Evolutionary conservation across 2,888 invertebrate species (phyloP).

Genomic region (Drosophila paranaensis): DNA sequence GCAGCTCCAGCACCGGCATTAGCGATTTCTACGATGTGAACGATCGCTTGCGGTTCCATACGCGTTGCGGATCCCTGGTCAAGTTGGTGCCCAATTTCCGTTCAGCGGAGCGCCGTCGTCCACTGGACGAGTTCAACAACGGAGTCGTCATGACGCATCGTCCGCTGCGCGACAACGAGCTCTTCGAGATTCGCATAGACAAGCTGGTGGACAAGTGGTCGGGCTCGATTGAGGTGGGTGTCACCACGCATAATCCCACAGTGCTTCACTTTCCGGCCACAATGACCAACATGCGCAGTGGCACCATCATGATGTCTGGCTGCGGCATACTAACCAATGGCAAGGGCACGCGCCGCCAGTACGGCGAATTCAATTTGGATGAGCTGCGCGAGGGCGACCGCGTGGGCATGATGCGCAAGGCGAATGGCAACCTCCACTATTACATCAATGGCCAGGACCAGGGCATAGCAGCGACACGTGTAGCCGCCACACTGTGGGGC

Average conservation of each 20-base stretch:
- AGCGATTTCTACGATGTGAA: conserved; percentile 82
- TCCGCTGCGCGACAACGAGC: conserved; percentile 93
- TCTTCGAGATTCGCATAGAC: conserved; percentile 98
- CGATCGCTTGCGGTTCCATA: conserved; percentile 93
- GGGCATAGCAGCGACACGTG: conserved; percentile 94
- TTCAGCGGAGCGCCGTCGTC: conserved; percentile 94
- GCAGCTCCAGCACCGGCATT: conserved; percentile 23
- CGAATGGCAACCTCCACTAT: conserved; percentile 94
- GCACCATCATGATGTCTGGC: conserved; percentile 98
- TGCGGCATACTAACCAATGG: conserved; percentile 98
- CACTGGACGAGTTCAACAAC: conserved; percentile 97
- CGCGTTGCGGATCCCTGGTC: conserved; percentile 94
- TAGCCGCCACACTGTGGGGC: conserved; percentile 94
- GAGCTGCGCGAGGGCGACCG: conserved; percentile 96
- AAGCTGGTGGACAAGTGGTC: conserved; percentile 98
- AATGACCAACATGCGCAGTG: conserved; percentile 97
- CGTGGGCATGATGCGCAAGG: conserved; percentile 95
- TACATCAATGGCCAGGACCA: conserved; percentile 97
- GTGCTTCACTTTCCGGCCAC: conserved; percentile 96
- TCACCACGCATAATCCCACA: conserved; percentile 96
- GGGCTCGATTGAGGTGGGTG: conserved; percentile 89
- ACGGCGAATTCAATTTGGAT: conserved; percentile 96
- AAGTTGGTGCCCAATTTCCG: conserved; percentile 93
- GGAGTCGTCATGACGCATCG: conserved; percentile 98
- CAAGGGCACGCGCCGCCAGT: conserved; percentile 96